Conservation (phyloP, 2,888 invertebrate species). For the Fragum whitleyi region DNA sequence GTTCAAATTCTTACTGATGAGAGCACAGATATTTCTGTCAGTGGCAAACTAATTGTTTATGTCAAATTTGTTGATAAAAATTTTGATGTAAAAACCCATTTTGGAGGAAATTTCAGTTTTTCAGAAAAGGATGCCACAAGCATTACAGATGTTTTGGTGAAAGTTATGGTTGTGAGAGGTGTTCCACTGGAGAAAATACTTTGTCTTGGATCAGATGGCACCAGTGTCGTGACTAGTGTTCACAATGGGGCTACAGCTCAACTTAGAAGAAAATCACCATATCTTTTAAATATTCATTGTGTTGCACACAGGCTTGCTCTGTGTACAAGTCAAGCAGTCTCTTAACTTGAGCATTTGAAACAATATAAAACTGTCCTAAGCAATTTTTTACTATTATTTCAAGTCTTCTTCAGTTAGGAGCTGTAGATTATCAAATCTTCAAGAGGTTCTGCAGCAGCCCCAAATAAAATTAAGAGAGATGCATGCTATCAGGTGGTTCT, state of each 20-base stretch:
- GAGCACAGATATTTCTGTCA: conserved; percentile 30
- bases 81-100: conserved; percentile 17
- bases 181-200: conserved; percentile 22
- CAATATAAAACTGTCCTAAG: conserved; percentile 31
- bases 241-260: conserved; percentile 30
- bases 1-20: conserved; percentile 31
- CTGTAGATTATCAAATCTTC: conserved; percentile 15
- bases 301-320: no score
- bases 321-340: conserved; percentile 37
- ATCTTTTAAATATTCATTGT: conserved; percentile 33
- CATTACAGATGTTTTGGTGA: conserved; percentile 7
- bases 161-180: conserved; percentile 1
- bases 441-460: conserved; percentile 24
- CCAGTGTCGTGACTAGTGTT: conserved; percentile 36
- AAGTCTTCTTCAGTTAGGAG: conserved; percentile 25
- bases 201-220: conserved; percentile 35
- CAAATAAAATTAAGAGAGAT: conserved; percentile 37
- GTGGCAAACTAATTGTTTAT: conserved; percentile 33
- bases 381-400: conserved; percentile 30
- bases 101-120: conserved; percentile 17
- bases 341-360: conserved; percentile 9
- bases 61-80: no score
- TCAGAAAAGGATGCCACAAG: conserved; percentile 19
- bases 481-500: conserved; percentile 39
- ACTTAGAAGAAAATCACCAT: conserved; percentile 7